These are phyloP conservation scores for Carabus problematicus DNA, from an alignment of 2,888 invertebrate species.

Conservation along the genomic window DNA sequence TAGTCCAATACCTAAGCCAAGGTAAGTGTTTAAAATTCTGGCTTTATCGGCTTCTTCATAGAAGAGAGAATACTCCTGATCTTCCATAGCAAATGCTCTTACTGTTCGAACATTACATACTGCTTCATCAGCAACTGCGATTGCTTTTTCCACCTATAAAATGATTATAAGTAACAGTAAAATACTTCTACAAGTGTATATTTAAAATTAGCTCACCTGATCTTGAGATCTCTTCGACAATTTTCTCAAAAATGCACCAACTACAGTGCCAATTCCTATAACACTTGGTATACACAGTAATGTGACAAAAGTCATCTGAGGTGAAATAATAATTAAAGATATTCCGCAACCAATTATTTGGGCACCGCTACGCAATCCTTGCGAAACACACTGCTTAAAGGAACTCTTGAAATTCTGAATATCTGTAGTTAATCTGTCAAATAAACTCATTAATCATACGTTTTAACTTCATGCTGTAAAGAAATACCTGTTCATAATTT, in stretches of 20 bases:
- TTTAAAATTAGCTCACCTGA: slow-evolving; percentile 66
- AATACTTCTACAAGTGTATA: slow-evolving; percentile 6
- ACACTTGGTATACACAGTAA: slow-evolving; percentile 86
- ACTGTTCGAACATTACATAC: slow-evolving; percentile 93
- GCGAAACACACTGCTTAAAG: slow-evolving; percentile 92
- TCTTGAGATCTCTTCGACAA: slow-evolving; percentile 82
- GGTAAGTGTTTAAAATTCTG: slow-evolving; percentile 73
- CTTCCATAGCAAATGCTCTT: slow-evolving; percentile 92
- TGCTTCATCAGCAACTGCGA: slow-evolving; percentile 91
- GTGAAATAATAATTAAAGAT: slow-evolving; percentile 86
- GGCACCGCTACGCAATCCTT: slow-evolving; percentile 85
- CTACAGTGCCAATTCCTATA: slow-evolving; percentile 81
- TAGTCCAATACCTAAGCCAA: slow-evolving; percentile 90
- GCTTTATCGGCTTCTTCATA: slow-evolving; percentile 77
- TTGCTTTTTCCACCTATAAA: slow-evolving; percentile 79
- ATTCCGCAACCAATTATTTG: slow-evolving; percentile 83
- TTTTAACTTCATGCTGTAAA: background rate
- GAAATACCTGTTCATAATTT: slow-evolving; percentile 82
- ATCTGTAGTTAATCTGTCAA: slow-evolving; percentile 81
- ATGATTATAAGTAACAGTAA: slow-evolving; percentile 11
- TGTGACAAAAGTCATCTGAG: slow-evolving; percentile 86
- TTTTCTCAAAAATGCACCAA: slow-evolving; percentile 79
- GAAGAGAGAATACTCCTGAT: slow-evolving; percentile 77
- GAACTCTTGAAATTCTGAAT: slow-evolving; percentile 97
- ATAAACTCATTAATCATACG: background rate